Evolutionary conservation across 2,888 invertebrate genomes (phyloP).

Genomic region (Maniola hyperantus): DNA sequence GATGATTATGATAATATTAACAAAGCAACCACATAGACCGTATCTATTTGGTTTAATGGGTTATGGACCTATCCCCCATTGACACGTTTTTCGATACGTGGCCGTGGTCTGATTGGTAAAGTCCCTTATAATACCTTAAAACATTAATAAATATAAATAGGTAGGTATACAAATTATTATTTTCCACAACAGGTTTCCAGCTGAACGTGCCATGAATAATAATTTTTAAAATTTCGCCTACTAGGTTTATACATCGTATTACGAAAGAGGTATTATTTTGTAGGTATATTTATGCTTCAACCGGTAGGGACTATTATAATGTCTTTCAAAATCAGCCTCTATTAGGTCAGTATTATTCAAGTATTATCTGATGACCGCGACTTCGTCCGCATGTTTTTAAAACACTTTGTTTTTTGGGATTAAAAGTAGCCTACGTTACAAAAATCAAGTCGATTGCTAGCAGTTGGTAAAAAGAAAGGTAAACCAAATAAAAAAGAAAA

Average conservation of each 20-base stretch:
- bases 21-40: too few species aligned
- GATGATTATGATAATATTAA: too few species aligned
- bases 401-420: too few species aligned
- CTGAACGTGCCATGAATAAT: constrained; percentile 4
- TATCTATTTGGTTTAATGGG: too few species aligned
- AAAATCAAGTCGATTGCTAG: too few species aligned
- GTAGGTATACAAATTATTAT: neutral
- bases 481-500: constrained; percentile 6
- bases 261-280: constrained; percentile 2
- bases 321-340: neutral
- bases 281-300: neutral
- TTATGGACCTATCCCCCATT: too few species aligned
- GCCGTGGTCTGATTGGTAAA: too few species aligned
- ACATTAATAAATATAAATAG: neutral
- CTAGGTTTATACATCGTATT: neutral
- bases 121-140: neutral
- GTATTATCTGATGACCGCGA: too few species aligned
- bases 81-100: too few species aligned
- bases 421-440: too few species aligned
- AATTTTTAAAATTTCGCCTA: constrained; percentile 4
- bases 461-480: neutral
- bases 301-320: constrained; percentile 3
- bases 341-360: neutral
- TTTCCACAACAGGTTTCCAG: constrained; percentile 1
- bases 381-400: too few species aligned